Evolutionary conservation across 2,888 invertebrate species (phyloP), one percentile per base, ranked within the genome.

Genomic region (Xanthorhoe designata): DNA sequence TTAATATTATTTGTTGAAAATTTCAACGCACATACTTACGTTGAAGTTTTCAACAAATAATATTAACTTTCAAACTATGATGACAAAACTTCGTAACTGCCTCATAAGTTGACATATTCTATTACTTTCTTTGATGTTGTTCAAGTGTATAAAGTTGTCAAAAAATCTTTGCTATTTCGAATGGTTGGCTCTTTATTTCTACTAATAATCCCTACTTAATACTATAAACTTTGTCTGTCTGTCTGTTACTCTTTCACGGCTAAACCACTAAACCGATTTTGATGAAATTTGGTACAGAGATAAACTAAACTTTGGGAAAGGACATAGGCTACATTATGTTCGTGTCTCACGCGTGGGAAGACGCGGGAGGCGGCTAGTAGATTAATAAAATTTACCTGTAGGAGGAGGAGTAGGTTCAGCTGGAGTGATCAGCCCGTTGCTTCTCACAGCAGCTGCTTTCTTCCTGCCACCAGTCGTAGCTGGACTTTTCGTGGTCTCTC

Each of bases 391-490:
- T 58, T 72, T 85, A 90, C 90, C 90, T 88, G 86, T 71, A 66
- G 86, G 85, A 71, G 82, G 89, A 35, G 86, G 83, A 59, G 88
- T 85, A 17, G 89, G 86, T 47, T 92, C 92, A 2, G 75, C 70
- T 54, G 86, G 74, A 63, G 87, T 74, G 64, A 92, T 85, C 79
- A 90, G 92, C 2, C 92, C 92, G 92, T 92, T 93, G 80, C 83
- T 90, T 72, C 85, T 87, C 72, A 91, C 85, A 19, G 85, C 82
- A 70, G 87, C 80, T 49, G 86, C 78, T 68, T 92, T 91, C 80
- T 93, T 92, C 78, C 91, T 89, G 63, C 89, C 87, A 19, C 90
- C 91, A 47, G 91, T 88, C 61, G 88, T 89, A 19, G 92, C 92
- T 74, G 92, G 92, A 78, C 91, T 91, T 80, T 91, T 92, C 66